Conservation (phyloP, 2,888 invertebrate species). For the Drosophila bunnanda region DNA sequence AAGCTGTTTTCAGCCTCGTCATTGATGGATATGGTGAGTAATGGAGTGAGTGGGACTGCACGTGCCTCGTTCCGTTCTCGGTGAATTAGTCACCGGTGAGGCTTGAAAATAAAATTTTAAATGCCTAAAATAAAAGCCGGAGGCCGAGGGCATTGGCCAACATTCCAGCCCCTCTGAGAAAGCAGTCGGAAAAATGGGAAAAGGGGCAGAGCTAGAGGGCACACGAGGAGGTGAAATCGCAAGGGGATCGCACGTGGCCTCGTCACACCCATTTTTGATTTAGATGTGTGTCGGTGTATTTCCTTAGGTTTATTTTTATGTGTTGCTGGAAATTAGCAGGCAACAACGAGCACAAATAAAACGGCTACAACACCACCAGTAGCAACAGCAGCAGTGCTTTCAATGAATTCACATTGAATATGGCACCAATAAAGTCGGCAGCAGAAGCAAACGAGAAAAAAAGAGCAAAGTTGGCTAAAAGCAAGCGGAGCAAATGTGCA, state of each 20-base stretch:
- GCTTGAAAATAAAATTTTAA: conserved; percentile 47
- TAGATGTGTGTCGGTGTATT: conserved; percentile 31
- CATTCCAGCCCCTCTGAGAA: conserved; percentile 8
- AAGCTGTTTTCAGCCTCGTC: conserved; percentile 15
- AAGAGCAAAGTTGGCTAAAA: conserved; percentile 45
- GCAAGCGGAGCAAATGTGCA: conserved; percentile 58
- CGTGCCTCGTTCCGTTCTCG: conserved; percentile 55
- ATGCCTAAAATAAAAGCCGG: conserved; percentile 13
- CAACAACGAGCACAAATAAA: conserved; percentile 46
- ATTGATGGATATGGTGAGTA: conserved; percentile 9
- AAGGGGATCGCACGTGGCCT: conserved; percentile 64
- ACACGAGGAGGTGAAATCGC: background rate
- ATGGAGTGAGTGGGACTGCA: conserved; percentile 40
- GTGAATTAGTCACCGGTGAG: conserved; percentile 56
- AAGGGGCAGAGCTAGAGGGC: conserved; percentile 1
- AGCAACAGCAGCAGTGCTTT: conserved; percentile 25
- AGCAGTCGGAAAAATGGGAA: conserved; percentile 9
- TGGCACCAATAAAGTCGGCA: conserved; percentile 60
- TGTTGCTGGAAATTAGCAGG: conserved; percentile 65
- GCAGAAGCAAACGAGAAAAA: conserved; percentile 28
- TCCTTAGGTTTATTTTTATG: conserved; percentile 51
- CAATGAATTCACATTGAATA: conserved; percentile 51
- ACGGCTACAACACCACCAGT: conserved; percentile 25
- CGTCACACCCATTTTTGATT: conserved; percentile 61
- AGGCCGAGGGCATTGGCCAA: conserved; percentile 11